These are phyloP conservation scores for Epizoanthus ramosus DNA, from an alignment of 92 coral and sea anemone genomes.

Conservation along the genomic window DNA sequence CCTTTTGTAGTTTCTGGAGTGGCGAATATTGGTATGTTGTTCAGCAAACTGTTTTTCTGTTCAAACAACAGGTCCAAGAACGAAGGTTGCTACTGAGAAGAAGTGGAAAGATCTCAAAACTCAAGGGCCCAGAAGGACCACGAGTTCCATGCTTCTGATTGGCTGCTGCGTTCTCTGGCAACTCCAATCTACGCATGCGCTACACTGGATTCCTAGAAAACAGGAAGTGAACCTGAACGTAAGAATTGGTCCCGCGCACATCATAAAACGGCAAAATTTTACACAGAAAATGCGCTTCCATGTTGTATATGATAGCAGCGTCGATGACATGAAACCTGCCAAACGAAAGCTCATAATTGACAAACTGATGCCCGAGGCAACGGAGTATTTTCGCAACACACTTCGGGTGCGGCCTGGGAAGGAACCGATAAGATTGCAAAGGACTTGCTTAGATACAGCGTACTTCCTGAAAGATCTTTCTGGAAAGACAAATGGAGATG, in stretches of 20 bases:
- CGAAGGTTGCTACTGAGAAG: background rate
- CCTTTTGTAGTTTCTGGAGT: no score
- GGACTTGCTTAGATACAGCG: slow-evolving; percentile 89
- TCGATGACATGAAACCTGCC: slow-evolving; percentile 51
- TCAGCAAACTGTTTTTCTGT: background rate
- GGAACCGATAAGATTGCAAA: slow-evolving; percentile 76
- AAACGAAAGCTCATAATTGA: slow-evolving; percentile 68
- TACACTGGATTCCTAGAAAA: slow-evolving; percentile 89
- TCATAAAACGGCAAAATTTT: slow-evolving; percentile 62
- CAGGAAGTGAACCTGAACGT: slow-evolving; percentile 95
- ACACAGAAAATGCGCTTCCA: slow-evolving; percentile 92
- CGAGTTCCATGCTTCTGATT: slow-evolving; percentile 27
- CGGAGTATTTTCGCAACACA: slow-evolving; percentile 83
- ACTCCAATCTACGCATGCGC: slow-evolving; percentile 62
- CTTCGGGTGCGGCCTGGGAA: slow-evolving; percentile 80
- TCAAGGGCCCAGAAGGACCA: background rate
- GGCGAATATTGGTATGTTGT: no score
- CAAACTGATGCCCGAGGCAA: slow-evolving; percentile 91
- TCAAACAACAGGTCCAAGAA: background rate
- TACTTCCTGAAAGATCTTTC: slow-evolving; percentile 79
- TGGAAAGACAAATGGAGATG: slow-evolving; percentile 71
- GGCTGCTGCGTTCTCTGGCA: slow-evolving; percentile 30
- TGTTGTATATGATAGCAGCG: slow-evolving; percentile 86
- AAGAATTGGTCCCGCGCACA: slow-evolving; percentile 72
- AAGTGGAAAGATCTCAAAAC: background rate